phyloP scores from a whole-genome alignment of 2,113 vertebrate species.

The Todiramphus chloris region DNA sequence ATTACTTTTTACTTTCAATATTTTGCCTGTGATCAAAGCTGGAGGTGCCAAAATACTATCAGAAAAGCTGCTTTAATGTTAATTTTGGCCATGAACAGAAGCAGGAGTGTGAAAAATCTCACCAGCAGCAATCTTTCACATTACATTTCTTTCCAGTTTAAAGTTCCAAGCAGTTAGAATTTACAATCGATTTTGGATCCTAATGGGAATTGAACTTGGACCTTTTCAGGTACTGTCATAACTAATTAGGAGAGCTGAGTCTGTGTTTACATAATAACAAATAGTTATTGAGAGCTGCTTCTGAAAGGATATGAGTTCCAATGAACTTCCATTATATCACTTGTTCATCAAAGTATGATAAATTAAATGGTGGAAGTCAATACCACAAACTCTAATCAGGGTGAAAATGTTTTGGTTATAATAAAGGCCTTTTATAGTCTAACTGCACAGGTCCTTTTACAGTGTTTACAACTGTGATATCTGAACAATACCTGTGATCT shows the following conservation, averaged over 20 bases:
- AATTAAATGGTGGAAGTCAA: slow-evolving; percentile 17
- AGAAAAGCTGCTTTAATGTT: slow-evolving; percentile 25
- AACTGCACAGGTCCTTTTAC: not conserved
- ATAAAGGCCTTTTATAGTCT: not conserved
- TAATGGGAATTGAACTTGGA: not conserved
- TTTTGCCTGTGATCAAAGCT: not conserved
- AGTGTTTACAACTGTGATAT: not conserved
- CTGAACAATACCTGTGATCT: not conserved
- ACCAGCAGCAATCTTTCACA: not conserved
- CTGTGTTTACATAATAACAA: slow-evolving; percentile 7
- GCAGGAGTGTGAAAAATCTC: slow-evolving; percentile 33
- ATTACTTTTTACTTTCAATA: not conserved
- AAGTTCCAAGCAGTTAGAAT: slow-evolving; percentile 3
- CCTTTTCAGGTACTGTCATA: not conserved
- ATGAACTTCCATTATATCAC: not conserved
- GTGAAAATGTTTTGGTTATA: not conserved
- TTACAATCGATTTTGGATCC: not conserved
- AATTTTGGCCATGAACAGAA: slow-evolving; percentile 15
- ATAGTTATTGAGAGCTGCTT: not conserved
- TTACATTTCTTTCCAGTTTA: slow-evolving; percentile 7
- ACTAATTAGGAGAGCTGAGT: not conserved
- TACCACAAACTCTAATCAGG: not conserved
- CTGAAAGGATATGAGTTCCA: not conserved
- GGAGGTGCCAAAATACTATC: not conserved
- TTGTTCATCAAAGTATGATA: not conserved